Base-by-base conservation (phyloP, 2,888 invertebrate genomes). In the Ischnura elegans region DNA sequence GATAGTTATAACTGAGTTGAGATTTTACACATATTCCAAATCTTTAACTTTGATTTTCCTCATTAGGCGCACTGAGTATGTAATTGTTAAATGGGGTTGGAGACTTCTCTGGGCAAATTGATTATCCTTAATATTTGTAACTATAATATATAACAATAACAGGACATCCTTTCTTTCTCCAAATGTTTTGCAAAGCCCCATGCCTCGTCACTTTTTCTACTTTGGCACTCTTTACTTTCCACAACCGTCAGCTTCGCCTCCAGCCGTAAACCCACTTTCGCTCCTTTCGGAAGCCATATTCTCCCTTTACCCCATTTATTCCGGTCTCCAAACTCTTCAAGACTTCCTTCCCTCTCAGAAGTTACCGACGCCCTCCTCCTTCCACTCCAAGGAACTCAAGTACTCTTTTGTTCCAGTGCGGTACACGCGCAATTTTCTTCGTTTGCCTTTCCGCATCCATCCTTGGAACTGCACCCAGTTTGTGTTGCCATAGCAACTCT, bases 301-400 rank as follows among this genome's bases (percentile, higher is more conserved):
- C n/a, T 5, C 36, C 36, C 10, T 36, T 13, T 51, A 42, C 42
- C 42, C 21, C 90, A 90, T 90, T 90, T 90, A 90, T 55, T 45
- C 21, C 66, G 21, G 13, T 42, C 43, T 43, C 90, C 43, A 87
- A 90, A 61, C 90, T 61, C 90, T 61, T 90, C 90, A 90, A 43
- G 61, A 45, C 55, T 66, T 25, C 42, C 19, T 66, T 21, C 25
- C 61, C 43, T 36, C 36, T 29, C 16, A 36, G 36, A 76, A 36
- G 76, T 76, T 36, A 76, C 36, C 13, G 25, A 29, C 25, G 13
- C 43, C n/a, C 55, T 43, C 61, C n/a, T n/a, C 25, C 61, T 87
- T 90, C n/a, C 90, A n/a, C 43, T 55, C 76, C 13, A 76, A 76
- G 29, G 36, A 76, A 13, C 76, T 76, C 76, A 76, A 36, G 36